Percentiles rank a stretch among this genome's conserved stretches.
phyloP scores from a whole-genome alignment of 2,113 vertebrate genomes.

The Rhipidura dahli region DNA sequence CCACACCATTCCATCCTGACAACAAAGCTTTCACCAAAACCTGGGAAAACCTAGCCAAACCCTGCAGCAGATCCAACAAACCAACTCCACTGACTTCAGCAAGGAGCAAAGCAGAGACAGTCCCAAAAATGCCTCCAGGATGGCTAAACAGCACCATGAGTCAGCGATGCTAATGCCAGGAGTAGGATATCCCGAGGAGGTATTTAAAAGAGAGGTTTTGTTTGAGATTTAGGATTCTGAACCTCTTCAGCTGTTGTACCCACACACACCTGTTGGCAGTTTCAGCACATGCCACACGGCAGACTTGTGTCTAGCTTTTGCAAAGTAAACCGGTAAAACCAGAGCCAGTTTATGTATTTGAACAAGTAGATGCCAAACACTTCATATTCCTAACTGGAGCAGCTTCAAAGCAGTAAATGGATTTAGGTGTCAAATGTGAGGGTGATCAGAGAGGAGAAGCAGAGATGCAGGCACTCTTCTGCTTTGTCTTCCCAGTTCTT shows the following conservation, averaged over 20 bases:
- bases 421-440: neutral
- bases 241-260: neutral
- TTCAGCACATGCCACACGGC: accelerated
- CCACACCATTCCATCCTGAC: accelerated
- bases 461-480: neutral
- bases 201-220: neutral
- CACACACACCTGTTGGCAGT: neutral
- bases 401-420: neutral
- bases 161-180: accelerated
- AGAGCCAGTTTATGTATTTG: neutral
- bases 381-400: neutral
- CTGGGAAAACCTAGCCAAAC: neutral
- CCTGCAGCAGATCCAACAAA: neutral
- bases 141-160: neutral
- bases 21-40: neutral
- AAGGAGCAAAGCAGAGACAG: neutral
- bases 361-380: neutral
- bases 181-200: neutral
- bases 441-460: neutral
- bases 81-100: neutral
- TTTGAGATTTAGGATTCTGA: neutral
- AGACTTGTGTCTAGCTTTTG: neutral
- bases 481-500: neutral
- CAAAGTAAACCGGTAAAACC: neutral
- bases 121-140: neutral